Evolutionary conservation across 2,113 vertebrate species (phyloP).

Genomic region (Otis tarda): DNA sequence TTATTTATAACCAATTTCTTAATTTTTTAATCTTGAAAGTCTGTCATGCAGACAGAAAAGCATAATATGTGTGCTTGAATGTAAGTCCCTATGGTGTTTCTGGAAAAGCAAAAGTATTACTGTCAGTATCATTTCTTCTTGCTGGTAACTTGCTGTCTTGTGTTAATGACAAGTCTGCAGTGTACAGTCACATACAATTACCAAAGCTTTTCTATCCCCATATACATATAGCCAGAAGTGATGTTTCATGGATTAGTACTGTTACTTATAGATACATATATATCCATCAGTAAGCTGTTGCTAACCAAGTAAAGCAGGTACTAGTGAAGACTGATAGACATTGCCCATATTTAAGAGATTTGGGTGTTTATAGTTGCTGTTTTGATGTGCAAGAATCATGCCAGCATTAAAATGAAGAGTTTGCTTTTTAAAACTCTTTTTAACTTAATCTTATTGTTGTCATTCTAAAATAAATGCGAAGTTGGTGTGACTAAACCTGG

Average conservation of each 20-base stretch:
- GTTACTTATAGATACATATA: slow-evolving; percentile 13
- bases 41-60: slow-evolving; percentile 12
- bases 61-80: slow-evolving; percentile 54
- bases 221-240: slow-evolving; percentile 49
- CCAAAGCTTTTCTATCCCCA: slow-evolving; percentile 75
- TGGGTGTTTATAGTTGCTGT: slow-evolving; percentile 48
- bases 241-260: slow-evolving; percentile 44
- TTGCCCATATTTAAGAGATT: slow-evolving; percentile 9
- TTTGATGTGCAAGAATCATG: slow-evolving; percentile 41
- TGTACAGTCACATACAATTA: slow-evolving; percentile 52
- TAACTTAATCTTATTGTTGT: slow-evolving; percentile 1
- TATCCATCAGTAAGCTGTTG: slow-evolving; percentile 18
- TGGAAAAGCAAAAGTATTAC: slow-evolving; percentile 48
- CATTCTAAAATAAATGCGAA: not conserved
- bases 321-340: slow-evolving; percentile 30
- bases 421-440: slow-evolving; percentile 11
- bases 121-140: slow-evolving; percentile 10
- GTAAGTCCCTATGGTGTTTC: slow-evolving; percentile 26
- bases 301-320: slow-evolving; percentile 33
- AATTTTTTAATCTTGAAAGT: slow-evolving; percentile 16
- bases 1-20: not conserved
- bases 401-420: slow-evolving; percentile 13
- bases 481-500: slow-evolving; percentile 19
- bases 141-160: slow-evolving; percentile 57
- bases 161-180: slow-evolving; percentile 57